A percentile compares a stretch with the other conserved stretches of the same genome.
phyloP scores from a whole-genome alignment of 2,797 vertebrate genomes.

The Poeciliopsis turneri region DNA sequence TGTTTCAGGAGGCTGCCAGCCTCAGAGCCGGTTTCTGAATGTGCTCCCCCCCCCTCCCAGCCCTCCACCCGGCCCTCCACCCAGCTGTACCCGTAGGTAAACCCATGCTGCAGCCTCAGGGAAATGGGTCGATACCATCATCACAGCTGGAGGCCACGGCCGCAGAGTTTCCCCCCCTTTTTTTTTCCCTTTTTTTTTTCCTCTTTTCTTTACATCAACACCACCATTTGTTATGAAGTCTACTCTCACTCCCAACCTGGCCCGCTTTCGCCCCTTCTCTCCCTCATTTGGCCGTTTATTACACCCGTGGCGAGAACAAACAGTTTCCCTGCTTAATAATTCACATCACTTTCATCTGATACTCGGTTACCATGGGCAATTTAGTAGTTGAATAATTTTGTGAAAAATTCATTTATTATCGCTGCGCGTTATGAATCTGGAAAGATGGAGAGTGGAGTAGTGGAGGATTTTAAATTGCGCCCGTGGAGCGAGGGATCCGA shows the following conservation, averaged over 20 bases:
- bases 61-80: conserved; percentile 29
- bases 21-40: conserved; percentile 65
- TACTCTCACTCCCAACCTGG: conserved; percentile 65
- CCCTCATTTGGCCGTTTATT: conserved; percentile 80
- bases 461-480: conserved; percentile 98
- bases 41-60: conserved; percentile 28
- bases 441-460: conserved; percentile 93
- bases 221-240: conserved; percentile 69
- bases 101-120: conserved; percentile 66
- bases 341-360: conserved; percentile 99
- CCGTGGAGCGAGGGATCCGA: conserved; percentile 92
- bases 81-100: conserved; percentile 68
- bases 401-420: conserved; percentile 99
- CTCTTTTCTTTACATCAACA: conserved; percentile 54
- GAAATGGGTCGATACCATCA: conserved; percentile 80
- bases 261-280: conserved; percentile 57
- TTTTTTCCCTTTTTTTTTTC: no score
- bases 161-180: conserved; percentile 60
- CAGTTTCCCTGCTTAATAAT: conserved; percentile 95
- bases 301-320: conserved; percentile 84
- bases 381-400: conserved; percentile 99
- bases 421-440: conserved; percentile 95
- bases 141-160: conserved; percentile 74
- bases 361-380: conserved; percentile 99
- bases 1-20: conserved; percentile 65